phyloP scores from a whole-genome alignment of 1,140 invertebrate genomes.

The Cecropterus lyciades region DNA sequence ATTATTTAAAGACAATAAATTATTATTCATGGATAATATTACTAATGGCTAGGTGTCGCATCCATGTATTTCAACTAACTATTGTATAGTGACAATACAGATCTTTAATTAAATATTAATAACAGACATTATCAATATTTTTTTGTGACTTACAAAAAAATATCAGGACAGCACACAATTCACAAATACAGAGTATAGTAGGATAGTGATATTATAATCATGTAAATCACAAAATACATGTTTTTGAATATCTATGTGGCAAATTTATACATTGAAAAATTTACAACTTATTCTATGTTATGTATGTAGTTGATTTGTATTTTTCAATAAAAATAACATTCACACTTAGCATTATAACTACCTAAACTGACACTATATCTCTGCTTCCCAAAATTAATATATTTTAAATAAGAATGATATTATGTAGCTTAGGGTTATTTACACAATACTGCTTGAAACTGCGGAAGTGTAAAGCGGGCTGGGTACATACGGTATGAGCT shows the following conservation, averaged over 20 bases:
- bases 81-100: constrained; percentile 62
- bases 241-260: constrained; percentile 50
- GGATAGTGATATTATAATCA: constrained; percentile 43
- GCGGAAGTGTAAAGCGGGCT: constrained; percentile 63
- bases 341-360: constrained; percentile 50
- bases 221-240: constrained; percentile 55
- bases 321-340: constrained; percentile 67
- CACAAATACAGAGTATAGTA: constrained; percentile 52
- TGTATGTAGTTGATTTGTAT: constrained; percentile 41
- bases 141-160: constrained; percentile 71
- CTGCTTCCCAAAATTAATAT: constrained; percentile 54
- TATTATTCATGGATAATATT: constrained; percentile 43
- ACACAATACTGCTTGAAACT: constrained; percentile 77
- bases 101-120: constrained; percentile 54
- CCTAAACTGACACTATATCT: constrained; percentile 63
- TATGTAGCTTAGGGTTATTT: constrained; percentile 64
- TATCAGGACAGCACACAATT: constrained; percentile 53
- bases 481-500: constrained; percentile 41
- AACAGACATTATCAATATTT: constrained; percentile 43
- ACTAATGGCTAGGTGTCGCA: constrained; percentile 54
- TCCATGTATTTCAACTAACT: constrained; percentile 53
- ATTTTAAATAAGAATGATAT: constrained; percentile 61
- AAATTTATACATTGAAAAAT: constrained; percentile 70
- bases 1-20: constrained; percentile 32
- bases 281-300: constrained; percentile 62